Evolutionary conservation across 2,113 vertebrate genomes (phyloP).

Genomic region (Rousettus leschenaultii): DNA sequence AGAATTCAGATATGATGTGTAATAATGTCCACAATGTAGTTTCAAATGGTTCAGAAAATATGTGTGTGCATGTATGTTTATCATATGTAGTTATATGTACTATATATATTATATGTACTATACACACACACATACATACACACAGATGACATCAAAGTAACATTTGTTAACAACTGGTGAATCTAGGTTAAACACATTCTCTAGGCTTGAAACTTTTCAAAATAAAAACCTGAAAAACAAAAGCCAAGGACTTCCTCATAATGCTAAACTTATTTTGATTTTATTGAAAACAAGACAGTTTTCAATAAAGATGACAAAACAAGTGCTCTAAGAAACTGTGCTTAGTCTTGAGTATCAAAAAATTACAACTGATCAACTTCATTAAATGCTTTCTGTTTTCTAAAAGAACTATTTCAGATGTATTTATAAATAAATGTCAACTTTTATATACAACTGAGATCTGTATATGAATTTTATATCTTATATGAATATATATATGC

Average conservation of each 20-base stretch:
- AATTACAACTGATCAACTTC: background rate
- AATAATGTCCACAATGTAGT: background rate
- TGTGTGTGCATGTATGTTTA: background rate
- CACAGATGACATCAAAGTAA: background rate
- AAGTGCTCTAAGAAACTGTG: background rate
- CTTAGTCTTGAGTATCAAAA: background rate
- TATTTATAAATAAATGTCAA: slow-evolving; percentile 29
- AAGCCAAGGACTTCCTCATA: background rate
- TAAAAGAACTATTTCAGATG: slow-evolving; percentile 7
- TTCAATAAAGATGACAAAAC: background rate
- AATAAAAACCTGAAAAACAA: slow-evolving; percentile 7
- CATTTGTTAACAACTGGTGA: background rate
- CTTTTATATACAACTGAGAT: background rate
- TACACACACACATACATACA: background rate
- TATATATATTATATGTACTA: background rate
- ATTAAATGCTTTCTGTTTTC: slow-evolving; percentile 18
- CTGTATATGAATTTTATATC: background rate
- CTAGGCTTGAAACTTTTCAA: background rate
- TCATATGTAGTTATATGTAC: too few species aligned
- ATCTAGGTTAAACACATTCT: background rate
- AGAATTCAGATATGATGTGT: background rate
- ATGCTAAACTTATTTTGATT: slow-evolving; percentile 7
- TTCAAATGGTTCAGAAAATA: background rate
- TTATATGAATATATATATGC: background rate
- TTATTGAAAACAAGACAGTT: slow-evolving; percentile 33